Conservation (phyloP, 1,140 invertebrate species). For the Drosophila elegans region DNA sequence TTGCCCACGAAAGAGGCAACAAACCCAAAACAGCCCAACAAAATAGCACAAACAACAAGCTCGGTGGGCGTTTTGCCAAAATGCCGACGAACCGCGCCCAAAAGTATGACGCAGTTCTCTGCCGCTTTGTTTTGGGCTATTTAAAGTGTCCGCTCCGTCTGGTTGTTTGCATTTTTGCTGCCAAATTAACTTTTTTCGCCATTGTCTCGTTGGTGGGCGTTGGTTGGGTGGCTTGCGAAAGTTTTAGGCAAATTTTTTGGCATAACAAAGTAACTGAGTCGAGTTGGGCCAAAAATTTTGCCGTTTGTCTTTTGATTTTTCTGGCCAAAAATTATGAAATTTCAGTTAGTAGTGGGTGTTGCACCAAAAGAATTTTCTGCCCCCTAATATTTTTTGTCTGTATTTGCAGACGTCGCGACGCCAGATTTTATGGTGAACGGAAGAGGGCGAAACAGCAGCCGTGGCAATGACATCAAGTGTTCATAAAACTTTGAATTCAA, state of each 20-base stretch:
- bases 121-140: conserved; percentile 60
- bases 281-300: conserved; percentile 45
- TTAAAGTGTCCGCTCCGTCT: conserved; percentile 70
- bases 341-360: conserved; percentile 61
- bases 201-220: conserved; percentile 53
- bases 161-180: conserved; percentile 78
- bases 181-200: conserved; percentile 81
- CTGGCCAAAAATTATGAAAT: conserved; percentile 73
- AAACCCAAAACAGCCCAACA: conserved; percentile 28
- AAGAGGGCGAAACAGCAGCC: conserved; percentile 1
- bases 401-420: conserved; percentile 58
- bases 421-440: conserved; percentile 29
- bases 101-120: conserved; percentile 71
- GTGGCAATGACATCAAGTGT: conserved; percentile 57
- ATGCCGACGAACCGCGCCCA: conserved; percentile 49
- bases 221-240: conserved; percentile 17
- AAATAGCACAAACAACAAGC: conserved; percentile 50
- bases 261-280: conserved; percentile 60
- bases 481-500: conserved; percentile 43
- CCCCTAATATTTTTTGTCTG: conserved; percentile 23
- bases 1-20: conserved; percentile 50
- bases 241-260: conserved; percentile 80
- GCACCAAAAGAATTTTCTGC: conserved; percentile 31
- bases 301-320: conserved; percentile 73
- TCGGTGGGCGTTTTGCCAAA: conserved; percentile 54